Base-by-base conservation (phyloP, 2,888 invertebrate species). In the Chouioia cunea region DNA sequence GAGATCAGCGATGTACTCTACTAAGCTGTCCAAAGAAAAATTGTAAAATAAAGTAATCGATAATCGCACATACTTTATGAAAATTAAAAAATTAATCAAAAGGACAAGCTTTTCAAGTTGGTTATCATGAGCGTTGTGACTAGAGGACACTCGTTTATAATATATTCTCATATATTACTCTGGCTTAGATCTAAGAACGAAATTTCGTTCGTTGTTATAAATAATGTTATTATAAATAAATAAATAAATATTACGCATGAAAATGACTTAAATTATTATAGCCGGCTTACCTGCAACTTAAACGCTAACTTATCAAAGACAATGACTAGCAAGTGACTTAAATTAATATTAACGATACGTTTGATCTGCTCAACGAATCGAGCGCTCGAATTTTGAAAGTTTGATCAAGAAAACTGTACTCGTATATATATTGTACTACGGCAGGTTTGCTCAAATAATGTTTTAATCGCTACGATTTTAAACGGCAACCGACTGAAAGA, bases 111-210 rank as follows among this genome's bases (percentile, higher is more conserved):
- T 74, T 82, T 82, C 82, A 73, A 80, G 81, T 78, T 68, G 48
- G 62, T 79, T 80, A 77, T 75, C 80, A 77, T 77, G 79, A 74
- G 74, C 64, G 72, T 64, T 63, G 69, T 81, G 82, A 82, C 82
- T 82, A 82, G 82, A 82, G 75, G 50, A 54, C 82, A 82, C 77
- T 76, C 77, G 66, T 74, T 65, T 65, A 67, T 54, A 57, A 75
- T 74, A 74, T 76, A 75, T 76, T 80, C 80, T 73, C 75, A 78
- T 78, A 77, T 77, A 78, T 73, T 73, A 69, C 27, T 69, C 57
- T 70, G 15, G 57, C 62, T 69, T 70, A 75, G 58, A 57, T 60
- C 70, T 75, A 77, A 71, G 54, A 74, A 63, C 73, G 52, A 50
- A 23, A 64, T 56, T 57, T 59, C 62, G 56, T 56, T 46, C 20